phyloP scores from a whole-genome alignment of 1,140 invertebrate genomes.

The Conopomorpha cramerella region DNA sequence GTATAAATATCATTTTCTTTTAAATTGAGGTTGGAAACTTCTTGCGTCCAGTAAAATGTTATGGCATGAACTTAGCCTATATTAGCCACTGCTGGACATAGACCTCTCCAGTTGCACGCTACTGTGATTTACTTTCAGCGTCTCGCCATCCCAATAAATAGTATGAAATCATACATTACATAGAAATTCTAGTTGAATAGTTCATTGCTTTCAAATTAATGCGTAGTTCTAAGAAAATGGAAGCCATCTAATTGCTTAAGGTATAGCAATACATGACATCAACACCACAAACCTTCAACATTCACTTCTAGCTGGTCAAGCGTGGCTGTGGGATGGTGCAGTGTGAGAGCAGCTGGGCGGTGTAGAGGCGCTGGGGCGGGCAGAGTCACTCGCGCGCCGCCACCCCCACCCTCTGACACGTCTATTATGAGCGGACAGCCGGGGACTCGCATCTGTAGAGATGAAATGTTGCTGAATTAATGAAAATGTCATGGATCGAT shows the following conservation, averaged over 20 bases:
- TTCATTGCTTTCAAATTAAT: neutral
- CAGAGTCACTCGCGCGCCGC: conserved; percentile 72
- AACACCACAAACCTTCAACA: conserved; percentile 79
- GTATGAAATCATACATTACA: too few relatives aligned
- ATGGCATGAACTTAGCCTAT: too few relatives aligned
- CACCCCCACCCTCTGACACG: conserved; percentile 68
- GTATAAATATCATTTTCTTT: too few relatives aligned
- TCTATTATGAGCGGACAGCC: conserved; percentile 80
- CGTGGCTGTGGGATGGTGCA: conserved; percentile 78
- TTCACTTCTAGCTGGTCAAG: conserved; percentile 92
- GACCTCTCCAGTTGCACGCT: too few relatives aligned
- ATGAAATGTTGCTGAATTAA: too few relatives aligned
- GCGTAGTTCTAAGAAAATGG: neutral
- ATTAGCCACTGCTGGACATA: too few relatives aligned
- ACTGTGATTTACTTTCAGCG: too few relatives aligned
- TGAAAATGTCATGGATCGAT: neutral
- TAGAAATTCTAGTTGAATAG: neutral
- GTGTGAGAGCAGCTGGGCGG: conserved; percentile 66
- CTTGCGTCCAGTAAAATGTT: too few relatives aligned
- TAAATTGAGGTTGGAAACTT: too few relatives aligned
- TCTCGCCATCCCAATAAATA: too few relatives aligned
- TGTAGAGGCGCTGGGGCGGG: conserved; percentile 69
- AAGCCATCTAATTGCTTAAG: too few relatives aligned
- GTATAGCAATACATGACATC: neutral
- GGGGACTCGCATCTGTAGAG: conserved; percentile 66